These are phyloP conservation scores for Drosophila prolongata DNA, from an alignment of 2,888 invertebrate genomes.

Conservation along the genomic window DNA sequence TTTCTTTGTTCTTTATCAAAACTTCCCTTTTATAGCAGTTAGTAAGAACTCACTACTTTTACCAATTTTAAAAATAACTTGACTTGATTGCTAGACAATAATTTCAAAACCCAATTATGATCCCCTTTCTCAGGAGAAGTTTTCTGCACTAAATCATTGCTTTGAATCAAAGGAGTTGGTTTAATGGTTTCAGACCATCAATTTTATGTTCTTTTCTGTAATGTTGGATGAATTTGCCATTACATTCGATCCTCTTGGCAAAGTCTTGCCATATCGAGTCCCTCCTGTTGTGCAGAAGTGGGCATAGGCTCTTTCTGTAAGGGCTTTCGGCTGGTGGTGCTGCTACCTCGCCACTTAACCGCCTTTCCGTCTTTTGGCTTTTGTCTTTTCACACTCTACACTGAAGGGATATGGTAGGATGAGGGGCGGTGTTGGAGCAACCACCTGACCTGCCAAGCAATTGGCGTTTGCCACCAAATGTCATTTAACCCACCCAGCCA, in stretches of 20 bases:
- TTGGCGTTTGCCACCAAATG: conserved; percentile 61
- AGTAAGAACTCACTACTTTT: too few relatives aligned
- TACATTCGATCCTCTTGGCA: neutral
- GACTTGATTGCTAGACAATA: neutral
- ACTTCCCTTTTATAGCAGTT: too few relatives aligned
- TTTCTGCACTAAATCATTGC: neutral
- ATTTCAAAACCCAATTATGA: neutral
- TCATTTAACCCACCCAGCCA: conserved; percentile 57
- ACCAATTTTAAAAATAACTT: too few relatives aligned
- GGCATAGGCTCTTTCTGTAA: conserved; percentile 62
- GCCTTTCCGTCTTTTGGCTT: conserved; percentile 78
- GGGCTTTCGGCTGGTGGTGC: conserved; percentile 44
- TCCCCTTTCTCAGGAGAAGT: too few relatives aligned
- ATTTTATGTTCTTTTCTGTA: neutral
- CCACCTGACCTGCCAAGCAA: conserved; percentile 43
- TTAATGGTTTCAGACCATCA: neutral
- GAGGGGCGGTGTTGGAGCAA: conserved; percentile 3
- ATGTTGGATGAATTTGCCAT: neutral
- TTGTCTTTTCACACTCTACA: conserved; percentile 71
- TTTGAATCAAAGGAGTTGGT: neutral
- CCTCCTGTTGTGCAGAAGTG: conserved; percentile 44
- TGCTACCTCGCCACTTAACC: conserved; percentile 76
- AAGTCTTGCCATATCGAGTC: conserved; percentile 2
- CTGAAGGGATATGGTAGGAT: neutral
- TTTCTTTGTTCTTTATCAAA: too few relatives aligned